Evolutionary conservation across 2,888 invertebrate species (phyloP), one percentile per base, ranked within the genome.

Genomic region (Ichneumoninae sp.): DNA sequence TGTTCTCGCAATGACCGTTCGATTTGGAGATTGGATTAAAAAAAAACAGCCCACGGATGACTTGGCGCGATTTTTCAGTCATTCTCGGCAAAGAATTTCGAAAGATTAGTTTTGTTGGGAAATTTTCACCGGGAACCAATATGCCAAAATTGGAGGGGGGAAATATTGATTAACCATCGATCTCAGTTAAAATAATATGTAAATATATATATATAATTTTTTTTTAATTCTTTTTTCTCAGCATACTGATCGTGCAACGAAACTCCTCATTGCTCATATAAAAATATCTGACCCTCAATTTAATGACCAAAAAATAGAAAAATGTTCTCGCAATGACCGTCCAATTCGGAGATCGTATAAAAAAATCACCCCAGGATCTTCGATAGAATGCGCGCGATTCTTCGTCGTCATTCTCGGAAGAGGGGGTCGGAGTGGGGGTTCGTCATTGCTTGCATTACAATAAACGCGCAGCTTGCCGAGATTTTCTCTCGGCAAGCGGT

Each of bases 401-500:
- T 74, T 70, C 70, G 57, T 40, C 79, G 75, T 75, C 22, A 84
- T 70, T 71, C 70, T 60, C 65, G 26, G 4, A 22, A 22, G 26
- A 5, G 10, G 60, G 5, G 22, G 30, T 16, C 5, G 30, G 13
- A 30, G 26, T 26, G 13, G 22, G 30, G 16, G 0, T 40, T 10
- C 8, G 40, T 26, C 26, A 26, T 30, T 26, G 60, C 30, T 36
- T 26, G 66, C 60, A 84, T 79, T 74, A 74, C 68, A 74, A 86
- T 80, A 69, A 62, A 62, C 74, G 74, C 33, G 52, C 60, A 75
- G 72, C 57, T 80, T 65, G 80, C 77, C 69, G 82, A 79, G 80
- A 84, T 80, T 86, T 85, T 86, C 76, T 83, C 81, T 74, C 85
- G 60, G 81, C 82, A 84, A 26, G 62, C 30, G 86, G 86, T 86